Percentiles rank a stretch among this genome's conserved stretches.
Conservation (phyloP, 92 coral and sea anemone genomes). For the Virgularia gustaviana region DNA sequence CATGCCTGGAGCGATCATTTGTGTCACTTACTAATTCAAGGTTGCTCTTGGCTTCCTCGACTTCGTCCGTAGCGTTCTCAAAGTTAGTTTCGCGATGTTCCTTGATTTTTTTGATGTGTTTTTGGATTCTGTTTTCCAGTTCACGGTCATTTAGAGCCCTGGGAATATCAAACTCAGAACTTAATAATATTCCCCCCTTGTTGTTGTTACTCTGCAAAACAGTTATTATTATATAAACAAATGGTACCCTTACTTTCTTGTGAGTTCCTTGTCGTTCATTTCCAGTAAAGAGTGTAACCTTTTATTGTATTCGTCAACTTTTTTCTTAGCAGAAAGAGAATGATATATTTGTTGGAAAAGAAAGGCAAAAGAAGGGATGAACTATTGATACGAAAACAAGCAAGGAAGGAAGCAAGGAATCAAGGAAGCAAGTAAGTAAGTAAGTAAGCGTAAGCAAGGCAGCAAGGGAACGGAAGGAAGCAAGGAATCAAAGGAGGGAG, state of each 20-base stretch:
- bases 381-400: neutral
- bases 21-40: conserved; percentile 66
- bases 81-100: conserved; percentile 67
- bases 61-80: conserved; percentile 67
- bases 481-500: neutral
- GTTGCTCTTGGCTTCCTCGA: conserved; percentile 79
- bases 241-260: conserved; percentile 8
- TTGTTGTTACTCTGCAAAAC: no score
- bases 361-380: neutral
- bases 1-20: no score
- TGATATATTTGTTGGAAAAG: neutral
- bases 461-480: neutral
- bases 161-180: neutral
- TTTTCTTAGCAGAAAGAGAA: neutral
- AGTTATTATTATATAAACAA: neutral
- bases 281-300: conserved; percentile 16
- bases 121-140: conserved; percentile 68
- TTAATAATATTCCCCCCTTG: neutral
- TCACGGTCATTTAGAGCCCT: conserved; percentile 85
- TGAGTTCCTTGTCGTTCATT: conserved; percentile 29
- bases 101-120: conserved; percentile 76
- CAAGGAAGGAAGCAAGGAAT: neutral
- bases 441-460: neutral
- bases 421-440: neutral
- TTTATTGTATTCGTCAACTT: conserved; percentile 23